Conservation (phyloP, 2,113 vertebrate species). For the Zosterops hypoxanthus region DNA sequence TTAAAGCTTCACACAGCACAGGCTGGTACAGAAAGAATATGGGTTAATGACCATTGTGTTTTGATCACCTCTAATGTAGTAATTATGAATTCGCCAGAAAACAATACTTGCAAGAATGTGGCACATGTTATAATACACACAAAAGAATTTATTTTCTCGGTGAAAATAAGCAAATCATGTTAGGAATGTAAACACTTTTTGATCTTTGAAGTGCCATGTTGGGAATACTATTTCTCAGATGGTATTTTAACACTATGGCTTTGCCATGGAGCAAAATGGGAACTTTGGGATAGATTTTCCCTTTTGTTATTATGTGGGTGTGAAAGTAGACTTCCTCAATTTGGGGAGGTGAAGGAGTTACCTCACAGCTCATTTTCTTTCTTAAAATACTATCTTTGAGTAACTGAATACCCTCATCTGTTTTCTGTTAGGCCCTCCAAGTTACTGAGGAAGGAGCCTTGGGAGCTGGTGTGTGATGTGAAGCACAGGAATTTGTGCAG, state of each 20-base stretch:
- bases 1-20: neutral
- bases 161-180: neutral
- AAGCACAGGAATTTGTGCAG: neutral
- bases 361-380: neutral
- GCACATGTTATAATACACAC: neutral
- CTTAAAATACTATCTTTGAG: neutral
- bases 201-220: neutral
- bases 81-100: neutral
- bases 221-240: neutral
- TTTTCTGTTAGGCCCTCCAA: neutral
- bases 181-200: neutral
- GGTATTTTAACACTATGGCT: neutral
- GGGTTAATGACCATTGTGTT: neutral
- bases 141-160: neutral
- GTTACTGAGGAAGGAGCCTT: neutral
- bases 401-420: neutral
- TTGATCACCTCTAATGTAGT: neutral
- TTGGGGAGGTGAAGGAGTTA: neutral
- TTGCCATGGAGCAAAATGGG: neutral
- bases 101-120: neutral
- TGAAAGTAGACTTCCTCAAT: neutral
- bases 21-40: neutral
- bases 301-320: neutral
- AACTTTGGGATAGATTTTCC: neutral
- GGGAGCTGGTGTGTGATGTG: neutral